These are phyloP conservation scores for Melanostoma mellinum DNA, from an alignment of 2,888 invertebrate genomes.

Conservation along the genomic window DNA sequence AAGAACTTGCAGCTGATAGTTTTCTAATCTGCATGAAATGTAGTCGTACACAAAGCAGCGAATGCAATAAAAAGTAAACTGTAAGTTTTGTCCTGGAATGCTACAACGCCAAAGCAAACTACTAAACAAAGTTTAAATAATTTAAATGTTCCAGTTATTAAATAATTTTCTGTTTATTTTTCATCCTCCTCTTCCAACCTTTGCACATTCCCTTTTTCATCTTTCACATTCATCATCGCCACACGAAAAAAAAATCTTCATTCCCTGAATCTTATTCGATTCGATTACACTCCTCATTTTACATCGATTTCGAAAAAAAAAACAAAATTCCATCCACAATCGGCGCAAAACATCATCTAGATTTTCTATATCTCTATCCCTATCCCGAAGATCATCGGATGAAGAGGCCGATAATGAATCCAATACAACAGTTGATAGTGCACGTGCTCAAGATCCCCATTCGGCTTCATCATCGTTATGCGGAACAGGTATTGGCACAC, in stretches of 20 bases:
- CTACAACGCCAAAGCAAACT: slow-evolving; percentile 19
- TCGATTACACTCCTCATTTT: slow-evolving; percentile 11
- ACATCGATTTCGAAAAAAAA: slow-evolving; percentile 40
- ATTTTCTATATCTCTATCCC: slow-evolving; percentile 81
- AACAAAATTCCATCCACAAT: slow-evolving; percentile 48
- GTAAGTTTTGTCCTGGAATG: slow-evolving; percentile 64
- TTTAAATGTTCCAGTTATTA: slow-evolving; percentile 70
- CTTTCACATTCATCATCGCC: not conserved
- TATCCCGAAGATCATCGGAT: slow-evolving; percentile 82
- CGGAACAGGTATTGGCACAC: slow-evolving; percentile 67
- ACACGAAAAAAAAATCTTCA: not conserved
- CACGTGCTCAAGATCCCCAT: slow-evolving; percentile 78
- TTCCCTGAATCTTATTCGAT: slow-evolving; percentile 6
- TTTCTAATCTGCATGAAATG: slow-evolving; percentile 55
- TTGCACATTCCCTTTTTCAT: slow-evolving; percentile 25
- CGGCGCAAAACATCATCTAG: slow-evolving; percentile 77
- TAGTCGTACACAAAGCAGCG: slow-evolving; percentile 34
- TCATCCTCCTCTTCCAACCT: slow-evolving; percentile 45
- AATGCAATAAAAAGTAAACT: slow-evolving; percentile 41
- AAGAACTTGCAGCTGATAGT: not conserved
- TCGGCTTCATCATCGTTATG: slow-evolving; percentile 78
- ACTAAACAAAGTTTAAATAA: slow-evolving; percentile 67
- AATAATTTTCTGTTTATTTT: slow-evolving; percentile 68
- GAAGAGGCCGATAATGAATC: slow-evolving; percentile 81
- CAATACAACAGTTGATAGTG: slow-evolving; percentile 79